phyloP scores from a whole-genome alignment of 2,888 invertebrate species.

The Fragum sueziense region DNA sequence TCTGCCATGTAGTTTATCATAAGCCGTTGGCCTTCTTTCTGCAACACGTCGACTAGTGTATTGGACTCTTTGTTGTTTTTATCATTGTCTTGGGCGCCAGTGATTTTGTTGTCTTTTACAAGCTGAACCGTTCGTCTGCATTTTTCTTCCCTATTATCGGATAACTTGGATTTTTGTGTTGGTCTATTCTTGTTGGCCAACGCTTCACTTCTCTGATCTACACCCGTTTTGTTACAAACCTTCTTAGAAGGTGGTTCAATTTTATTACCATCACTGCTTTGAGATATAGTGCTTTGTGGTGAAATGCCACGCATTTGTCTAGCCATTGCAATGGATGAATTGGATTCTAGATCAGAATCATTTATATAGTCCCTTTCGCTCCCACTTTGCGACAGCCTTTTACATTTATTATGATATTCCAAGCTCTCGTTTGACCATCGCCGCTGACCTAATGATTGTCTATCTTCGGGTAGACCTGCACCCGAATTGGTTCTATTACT shows the following conservation, averaged over 20 bases:
- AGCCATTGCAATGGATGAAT: background rate
- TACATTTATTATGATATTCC: background rate
- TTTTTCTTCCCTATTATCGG: background rate
- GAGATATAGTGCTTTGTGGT: background rate
- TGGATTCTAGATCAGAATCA: background rate
- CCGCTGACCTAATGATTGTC: background rate
- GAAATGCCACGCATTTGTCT: background rate
- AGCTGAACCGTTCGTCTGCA: conserved; percentile 1
- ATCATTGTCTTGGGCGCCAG: background rate
- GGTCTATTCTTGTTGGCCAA: background rate
- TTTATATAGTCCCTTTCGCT: background rate
- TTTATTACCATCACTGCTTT: background rate
- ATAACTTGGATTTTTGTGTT: background rate
- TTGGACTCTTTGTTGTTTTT: background rate
- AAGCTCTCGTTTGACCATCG: background rate
- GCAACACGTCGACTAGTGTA: background rate
- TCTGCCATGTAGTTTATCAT: conserved; percentile 4
- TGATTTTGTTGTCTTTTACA: background rate
- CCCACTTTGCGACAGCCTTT: background rate
- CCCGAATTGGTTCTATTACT: too few species aligned
- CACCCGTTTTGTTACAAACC: background rate
- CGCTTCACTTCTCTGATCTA: background rate
- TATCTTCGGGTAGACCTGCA: too few species aligned
- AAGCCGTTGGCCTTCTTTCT: background rate
- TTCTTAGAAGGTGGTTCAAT: background rate